Evolutionary conservation across 2,797 vertebrate genomes (phyloP).

Genomic region (Cuculus canorus): DNA sequence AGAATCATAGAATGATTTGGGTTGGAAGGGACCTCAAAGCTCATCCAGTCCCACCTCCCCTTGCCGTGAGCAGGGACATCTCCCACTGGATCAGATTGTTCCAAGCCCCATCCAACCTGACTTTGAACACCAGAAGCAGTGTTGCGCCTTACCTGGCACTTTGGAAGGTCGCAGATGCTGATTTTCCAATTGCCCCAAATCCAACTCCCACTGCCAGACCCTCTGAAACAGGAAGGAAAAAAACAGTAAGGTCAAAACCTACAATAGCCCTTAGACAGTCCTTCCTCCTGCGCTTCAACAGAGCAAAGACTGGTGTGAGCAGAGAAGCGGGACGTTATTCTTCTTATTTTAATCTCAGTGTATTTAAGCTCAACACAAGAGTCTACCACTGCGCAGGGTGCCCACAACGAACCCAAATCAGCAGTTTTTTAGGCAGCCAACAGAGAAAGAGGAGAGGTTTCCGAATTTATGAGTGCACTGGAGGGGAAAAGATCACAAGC

Average conservation of each 20-base stretch:
- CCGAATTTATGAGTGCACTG: background rate
- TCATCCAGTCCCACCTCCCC: no score
- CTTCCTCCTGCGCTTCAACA: accelerated
- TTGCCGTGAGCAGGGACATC: no score
- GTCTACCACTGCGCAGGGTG: accelerated
- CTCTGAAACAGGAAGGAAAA: slow-evolving; percentile 81
- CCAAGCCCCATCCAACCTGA: no score
- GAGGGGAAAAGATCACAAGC: background rate
- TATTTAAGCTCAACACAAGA: background rate
- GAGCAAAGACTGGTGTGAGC: background rate
- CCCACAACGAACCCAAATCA: accelerated
- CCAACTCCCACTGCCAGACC: slow-evolving; percentile 94
- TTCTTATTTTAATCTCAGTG: accelerated
- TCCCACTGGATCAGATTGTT: no score
- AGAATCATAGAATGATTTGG: background rate
- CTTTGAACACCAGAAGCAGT: background rate
- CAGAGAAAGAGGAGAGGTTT: background rate
- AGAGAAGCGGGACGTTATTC: background rate
- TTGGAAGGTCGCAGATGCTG: slow-evolving; percentile 89
- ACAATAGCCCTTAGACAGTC: background rate
- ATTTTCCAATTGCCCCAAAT: slow-evolving; percentile 91
- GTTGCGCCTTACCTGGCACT: slow-evolving; percentile 85
- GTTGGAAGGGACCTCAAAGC: no score
- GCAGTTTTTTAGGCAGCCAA: background rate
- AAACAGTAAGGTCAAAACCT: background rate